phyloP scores from a whole-genome alignment of 1,140 invertebrate species.

The Gryon sp. region DNA sequence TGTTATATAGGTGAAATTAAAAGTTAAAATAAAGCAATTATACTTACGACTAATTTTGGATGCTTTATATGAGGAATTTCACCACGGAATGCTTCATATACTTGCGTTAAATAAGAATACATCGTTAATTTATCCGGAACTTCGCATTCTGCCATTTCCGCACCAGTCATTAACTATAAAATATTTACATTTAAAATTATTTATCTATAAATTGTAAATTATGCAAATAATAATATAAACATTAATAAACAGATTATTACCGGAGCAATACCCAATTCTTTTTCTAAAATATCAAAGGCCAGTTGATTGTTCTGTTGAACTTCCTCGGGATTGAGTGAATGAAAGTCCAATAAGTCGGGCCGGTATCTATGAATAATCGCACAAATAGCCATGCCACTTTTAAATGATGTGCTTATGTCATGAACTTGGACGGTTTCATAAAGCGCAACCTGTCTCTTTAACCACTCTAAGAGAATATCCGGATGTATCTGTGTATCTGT shows the following conservation, averaged over 20 bases:
- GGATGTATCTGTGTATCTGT: conserved; percentile 84
- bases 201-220: too few relatives aligned
- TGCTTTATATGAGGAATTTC: conserved; percentile 91
- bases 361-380: conserved; percentile 92
- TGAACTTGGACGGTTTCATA: conserved; percentile 84
- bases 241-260: conserved; percentile 72
- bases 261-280: conserved; percentile 87
- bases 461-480: conserved; percentile 88
- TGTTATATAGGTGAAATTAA: background rate
- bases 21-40: background rate
- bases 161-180: conserved; percentile 86
- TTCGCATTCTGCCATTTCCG: conserved; percentile 87
- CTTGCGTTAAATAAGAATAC: conserved; percentile 91
- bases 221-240: background rate
- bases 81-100: conserved; percentile 90
- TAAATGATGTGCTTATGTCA: conserved; percentile 87
- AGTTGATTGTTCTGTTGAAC: conserved; percentile 87
- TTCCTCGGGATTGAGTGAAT: conserved; percentile 83
- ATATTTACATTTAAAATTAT: too few relatives aligned
- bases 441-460: conserved; percentile 85
- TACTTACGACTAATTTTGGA: conserved; percentile 86
- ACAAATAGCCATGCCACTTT: conserved; percentile 88
- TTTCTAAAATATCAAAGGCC: conserved; percentile 90
- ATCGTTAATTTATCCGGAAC: conserved; percentile 88
- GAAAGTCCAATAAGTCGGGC: conserved; percentile 91